Base-by-base conservation (phyloP, 2,797 vertebrate genomes). In the Crenichthys baileyi region DNA sequence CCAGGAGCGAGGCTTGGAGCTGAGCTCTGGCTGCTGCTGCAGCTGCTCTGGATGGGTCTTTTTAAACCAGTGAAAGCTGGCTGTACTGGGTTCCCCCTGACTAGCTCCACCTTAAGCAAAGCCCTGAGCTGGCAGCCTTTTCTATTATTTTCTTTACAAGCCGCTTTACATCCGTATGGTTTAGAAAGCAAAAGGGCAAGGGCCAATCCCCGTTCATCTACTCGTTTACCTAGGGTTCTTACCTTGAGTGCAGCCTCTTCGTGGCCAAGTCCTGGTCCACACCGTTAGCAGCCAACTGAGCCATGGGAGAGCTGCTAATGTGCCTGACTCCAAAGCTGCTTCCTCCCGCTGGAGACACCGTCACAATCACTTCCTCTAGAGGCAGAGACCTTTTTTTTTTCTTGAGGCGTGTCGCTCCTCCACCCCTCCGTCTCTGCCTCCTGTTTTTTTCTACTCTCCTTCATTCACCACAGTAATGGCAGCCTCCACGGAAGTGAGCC, bases 201-300 rank as follows among this genome's bases (percentile, higher is more conserved):
- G n/a, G 60, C 24, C 75, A 75, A 60, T 58, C 67, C 78, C 82
- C 75, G 2, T 2, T 22, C 67, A 15, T 4, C n/a, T 29, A 13
- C 2, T 7, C 3, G 6, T 53, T 24, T 26, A 16, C 11, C 58
- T 5, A 51, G 51, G 58, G 71, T 56, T 85, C 94, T 77, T 96
- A 97, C 96, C 96, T 95, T 74, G 95, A 96, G 87, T 95, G 95
- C 29, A 96, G 94, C 89, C 95, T 94, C 94, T 94, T 96, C 94
- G 94, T 93, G 78, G 94, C 92, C 87, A 93, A 85, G 56, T 94
- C 95, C 83, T 93, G 95, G 78, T 95, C 92, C 92, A 92, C 93
- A 36, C 93, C 90, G 89, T 91, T 92, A 81, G 94, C 89, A 67
- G 91, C 87, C 7, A 94, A 94, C 87, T 94, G 92, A 95, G 96